Evolutionary conservation across 2,797 vertebrate genomes (phyloP), one percentile per base, ranked within the genome.

Genomic region (Anableps anableps): DNA sequence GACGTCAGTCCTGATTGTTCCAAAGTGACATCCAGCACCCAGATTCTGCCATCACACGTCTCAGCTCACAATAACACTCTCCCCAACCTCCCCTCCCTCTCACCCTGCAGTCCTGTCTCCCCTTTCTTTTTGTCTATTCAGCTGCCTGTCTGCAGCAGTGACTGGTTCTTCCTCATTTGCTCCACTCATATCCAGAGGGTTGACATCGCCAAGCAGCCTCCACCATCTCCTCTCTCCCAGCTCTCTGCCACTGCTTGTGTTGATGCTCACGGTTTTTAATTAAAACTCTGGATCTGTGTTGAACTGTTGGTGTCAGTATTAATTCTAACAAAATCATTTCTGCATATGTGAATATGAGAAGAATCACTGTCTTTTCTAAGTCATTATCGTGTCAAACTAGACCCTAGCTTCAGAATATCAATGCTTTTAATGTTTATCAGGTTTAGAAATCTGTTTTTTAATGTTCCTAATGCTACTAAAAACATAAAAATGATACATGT

Each of bases 31-130:
- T 84, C 80, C 84, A 76, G 89, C 88, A 86, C 85, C 90, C 87
- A 92, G 90, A 93, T 91, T 89, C 91, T 91, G 89, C 91, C 93
- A 90, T 90, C 90, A 87, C 86, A 88, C 88, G 91, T 91, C 86
- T 81, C 81, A 21, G 85, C 89, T 84, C 90, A 93, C 90, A 93
- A 92, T 91, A 89, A 87, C 87, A 72, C 48, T 82, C 81, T 75
- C 74, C 53, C 53, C 26, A 43, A 10, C 43, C 43, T 10, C 43
- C 80, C 82, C 85, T 78, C 81, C 50, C 75, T 68, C 79, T 70
- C 78, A 16, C 78, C 79, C 81, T 78, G 84, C 88, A 82, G 26
- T 75, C 80, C 88, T 84, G 83, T 88, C 91, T 88, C 87, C 85
- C 85, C 79, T 73, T 89, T 89, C 79, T 90, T 91, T 91, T 89